These are phyloP conservation scores for Montipora capricornis DNA, from an alignment of 64 coral and sea anemone species.

Conservation along the genomic window DNA sequence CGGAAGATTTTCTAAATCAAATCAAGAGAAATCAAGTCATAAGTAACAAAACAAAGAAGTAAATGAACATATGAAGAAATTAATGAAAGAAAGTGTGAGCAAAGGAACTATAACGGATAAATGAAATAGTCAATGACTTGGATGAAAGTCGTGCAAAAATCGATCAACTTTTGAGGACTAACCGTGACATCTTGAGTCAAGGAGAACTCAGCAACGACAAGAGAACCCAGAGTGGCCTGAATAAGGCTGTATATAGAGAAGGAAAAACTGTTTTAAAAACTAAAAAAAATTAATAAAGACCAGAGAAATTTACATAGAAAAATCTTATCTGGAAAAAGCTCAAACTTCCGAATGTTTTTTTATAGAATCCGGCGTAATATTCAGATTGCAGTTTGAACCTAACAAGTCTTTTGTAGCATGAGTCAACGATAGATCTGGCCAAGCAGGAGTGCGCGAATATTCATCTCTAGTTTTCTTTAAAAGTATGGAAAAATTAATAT, in stretches of 20 bases:
- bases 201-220: constrained; percentile 85
- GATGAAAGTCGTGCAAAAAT: background rate
- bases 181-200: constrained; percentile 91
- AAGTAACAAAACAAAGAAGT: background rate
- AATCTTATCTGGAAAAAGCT: background rate
- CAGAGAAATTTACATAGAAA: background rate
- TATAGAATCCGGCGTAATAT: too few species aligned
- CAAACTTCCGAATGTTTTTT: too few species aligned
- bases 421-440: background rate
- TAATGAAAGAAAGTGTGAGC: background rate
- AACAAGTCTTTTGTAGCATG: too few species aligned
- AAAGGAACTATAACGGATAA: too few species aligned
- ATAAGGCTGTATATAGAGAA: constrained; percentile 73
- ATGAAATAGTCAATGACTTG: too few species aligned
- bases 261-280: background rate
- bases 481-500: too few species aligned
- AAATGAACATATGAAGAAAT: background rate
- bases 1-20: constrained; percentile 85
- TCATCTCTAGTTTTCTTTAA: too few species aligned
- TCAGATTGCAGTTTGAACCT: too few species aligned
- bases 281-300: too few species aligned
- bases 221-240: constrained; percentile 91
- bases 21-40: too few species aligned
- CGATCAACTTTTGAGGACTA: background rate
- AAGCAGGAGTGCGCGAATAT: too few species aligned